phyloP scores from a whole-genome alignment of 2,113 vertebrate species.

The Tringa solitaria region DNA sequence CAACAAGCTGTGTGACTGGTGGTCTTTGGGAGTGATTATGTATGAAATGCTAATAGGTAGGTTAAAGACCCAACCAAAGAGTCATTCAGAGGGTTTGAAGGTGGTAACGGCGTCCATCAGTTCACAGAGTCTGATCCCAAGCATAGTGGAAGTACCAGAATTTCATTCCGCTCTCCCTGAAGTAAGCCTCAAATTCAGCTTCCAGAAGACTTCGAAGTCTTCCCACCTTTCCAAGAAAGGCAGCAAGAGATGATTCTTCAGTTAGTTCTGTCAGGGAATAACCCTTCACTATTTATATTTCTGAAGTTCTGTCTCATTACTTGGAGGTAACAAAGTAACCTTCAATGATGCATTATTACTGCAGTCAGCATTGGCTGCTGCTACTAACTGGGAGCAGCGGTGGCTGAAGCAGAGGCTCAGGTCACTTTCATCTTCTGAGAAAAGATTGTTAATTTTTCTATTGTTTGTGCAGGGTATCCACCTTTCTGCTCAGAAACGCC shows the following conservation, averaged over 20 bases:
- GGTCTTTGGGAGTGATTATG: conserved; percentile 98
- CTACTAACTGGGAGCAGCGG: not conserved
- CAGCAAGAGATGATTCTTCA: not conserved
- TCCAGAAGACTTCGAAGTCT: not conserved
- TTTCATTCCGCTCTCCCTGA: not conserved
- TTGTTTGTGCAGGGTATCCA: conserved; percentile 85
- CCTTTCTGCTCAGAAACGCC: conserved; percentile 98
- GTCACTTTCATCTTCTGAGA: not conserved
- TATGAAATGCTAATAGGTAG: conserved; percentile 98
- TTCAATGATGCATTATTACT: not conserved
- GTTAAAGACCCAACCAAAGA: not conserved
- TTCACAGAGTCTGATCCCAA: not conserved
- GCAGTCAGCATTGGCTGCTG: not conserved
- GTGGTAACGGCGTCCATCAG: not conserved
- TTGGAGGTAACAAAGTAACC: not conserved
- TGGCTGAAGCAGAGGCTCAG: not conserved
- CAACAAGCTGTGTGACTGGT: conserved; percentile 98
- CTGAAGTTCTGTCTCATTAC: not conserved
- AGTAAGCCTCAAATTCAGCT: not conserved
- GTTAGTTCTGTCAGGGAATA: not conserved
- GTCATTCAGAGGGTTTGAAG: not conserved
- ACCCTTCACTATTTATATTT: not conserved
- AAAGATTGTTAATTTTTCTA: not conserved
- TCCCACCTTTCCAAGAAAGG: not conserved
- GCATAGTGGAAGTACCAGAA: not conserved